phyloP scores from a whole-genome alignment of 2,888 invertebrate species.

The Lasius fuliginosus region DNA sequence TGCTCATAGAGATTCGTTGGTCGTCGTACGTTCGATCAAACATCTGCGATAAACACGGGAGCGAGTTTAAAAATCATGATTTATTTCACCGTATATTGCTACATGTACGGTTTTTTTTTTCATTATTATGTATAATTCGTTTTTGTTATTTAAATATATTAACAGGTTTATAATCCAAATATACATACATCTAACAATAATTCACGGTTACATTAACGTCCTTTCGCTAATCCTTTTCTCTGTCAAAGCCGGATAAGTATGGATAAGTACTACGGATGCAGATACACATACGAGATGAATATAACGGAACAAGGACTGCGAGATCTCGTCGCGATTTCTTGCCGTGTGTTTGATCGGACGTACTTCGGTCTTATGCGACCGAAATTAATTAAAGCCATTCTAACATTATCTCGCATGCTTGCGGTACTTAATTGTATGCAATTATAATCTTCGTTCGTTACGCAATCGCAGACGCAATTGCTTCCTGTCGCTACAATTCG shows the following conservation, averaged over 20 bases:
- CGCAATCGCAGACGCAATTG: constrained; percentile 76
- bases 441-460: constrained; percentile 76
- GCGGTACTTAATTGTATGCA: constrained; percentile 77
- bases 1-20: neutral
- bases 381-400: constrained; percentile 77
- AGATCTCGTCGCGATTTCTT: constrained; percentile 21
- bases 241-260: neutral
- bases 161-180: neutral
- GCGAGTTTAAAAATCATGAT: constrained; percentile 5
- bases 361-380: constrained; percentile 51
- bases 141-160: neutral
- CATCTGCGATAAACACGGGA: neutral
- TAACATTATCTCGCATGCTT: constrained; percentile 75
- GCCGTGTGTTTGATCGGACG: constrained; percentile 14
- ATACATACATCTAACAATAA: neutral
- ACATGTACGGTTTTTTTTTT: neutral
- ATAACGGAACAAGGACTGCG: constrained; percentile 42
- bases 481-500: constrained; percentile 66
- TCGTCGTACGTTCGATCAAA: neutral
- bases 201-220: neutral
- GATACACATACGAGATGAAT: neutral
- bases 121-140: neutral
- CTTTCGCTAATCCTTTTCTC: neutral
- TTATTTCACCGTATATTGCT: neutral
- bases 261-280: neutral